Evolutionary conservation across 2,113 vertebrate species (phyloP).

Genomic region (Candoia aspera): DNA sequence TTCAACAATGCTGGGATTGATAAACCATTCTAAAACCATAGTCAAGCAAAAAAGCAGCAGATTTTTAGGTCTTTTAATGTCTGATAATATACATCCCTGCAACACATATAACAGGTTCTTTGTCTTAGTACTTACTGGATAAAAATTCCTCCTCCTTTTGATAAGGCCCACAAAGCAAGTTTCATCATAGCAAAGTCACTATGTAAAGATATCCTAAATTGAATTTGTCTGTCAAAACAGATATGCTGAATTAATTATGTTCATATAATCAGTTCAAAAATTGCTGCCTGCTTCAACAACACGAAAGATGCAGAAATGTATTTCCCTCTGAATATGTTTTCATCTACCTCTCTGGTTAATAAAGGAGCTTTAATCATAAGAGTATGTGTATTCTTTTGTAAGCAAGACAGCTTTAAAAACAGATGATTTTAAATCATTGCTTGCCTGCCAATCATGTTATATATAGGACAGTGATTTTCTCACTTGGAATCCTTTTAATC

Average conservation of each 20-base stretch:
- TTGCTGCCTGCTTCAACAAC: too few relatives aligned
- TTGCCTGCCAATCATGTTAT: conserved; percentile 40
- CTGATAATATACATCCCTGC: background rate
- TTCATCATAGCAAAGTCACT: background rate
- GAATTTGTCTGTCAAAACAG: background rate
- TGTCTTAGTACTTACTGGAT: background rate
- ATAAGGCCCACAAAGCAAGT: background rate
- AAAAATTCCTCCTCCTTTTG: background rate
- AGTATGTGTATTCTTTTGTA: conserved; percentile 1
- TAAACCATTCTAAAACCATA: background rate
- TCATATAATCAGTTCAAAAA: background rate
- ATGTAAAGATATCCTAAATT: background rate
- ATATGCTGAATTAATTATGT: background rate
- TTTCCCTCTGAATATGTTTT: background rate
- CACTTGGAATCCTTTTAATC: conserved; percentile 25
- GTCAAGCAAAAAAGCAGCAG: background rate
- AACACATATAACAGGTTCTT: background rate
- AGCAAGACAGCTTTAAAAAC: background rate
- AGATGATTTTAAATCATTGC: conserved; percentile 48
- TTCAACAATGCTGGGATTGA: background rate
- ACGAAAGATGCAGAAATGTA: background rate
- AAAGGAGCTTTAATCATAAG: background rate
- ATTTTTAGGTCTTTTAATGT: background rate
- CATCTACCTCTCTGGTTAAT: background rate
- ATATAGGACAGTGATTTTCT: conserved; percentile 32